Percentiles rank a stretch among this genome's conserved stretches.
Conservation (phyloP, 2,888 invertebrate genomes). For the Prosopocoilus inquinatus region DNA sequence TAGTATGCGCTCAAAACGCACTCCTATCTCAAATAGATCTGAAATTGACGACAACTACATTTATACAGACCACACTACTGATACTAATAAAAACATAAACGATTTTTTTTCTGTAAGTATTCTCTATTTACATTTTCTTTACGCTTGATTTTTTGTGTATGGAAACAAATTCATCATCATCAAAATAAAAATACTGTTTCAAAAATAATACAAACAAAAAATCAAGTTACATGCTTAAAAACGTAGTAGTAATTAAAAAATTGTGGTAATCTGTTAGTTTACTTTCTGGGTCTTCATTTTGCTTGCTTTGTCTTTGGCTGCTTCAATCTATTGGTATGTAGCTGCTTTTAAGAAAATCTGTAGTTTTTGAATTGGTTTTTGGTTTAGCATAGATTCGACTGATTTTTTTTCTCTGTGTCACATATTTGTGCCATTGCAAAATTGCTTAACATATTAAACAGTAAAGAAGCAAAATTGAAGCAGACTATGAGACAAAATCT, state of each 20-base stretch:
- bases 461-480: conserved; percentile 27
- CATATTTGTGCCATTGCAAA: conserved; percentile 22
- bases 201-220: conserved; percentile 1
- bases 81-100: conserved; percentile 35
- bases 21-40: conserved; percentile 47
- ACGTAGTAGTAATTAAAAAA: conserved; percentile 12
- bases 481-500: conserved; percentile 28
- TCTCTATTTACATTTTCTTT: conserved; percentile 6
- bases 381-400: conserved; percentile 15
- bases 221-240: conserved; percentile 15
- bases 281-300: conserved; percentile 28
- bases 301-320: conserved; percentile 39
- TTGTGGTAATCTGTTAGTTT: conserved; percentile 27
- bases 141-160: conserved; percentile 9
- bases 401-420: conserved; percentile 28
- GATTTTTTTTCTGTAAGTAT: conserved; percentile 34
- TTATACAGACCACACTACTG: conserved; percentile 32
- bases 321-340: conserved; percentile 33
- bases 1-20: conserved; percentile 43
- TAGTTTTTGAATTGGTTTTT: conserved; percentile 18
- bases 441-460: neutral
- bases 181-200: too few relatives aligned
- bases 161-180: too few relatives aligned
- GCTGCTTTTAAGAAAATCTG: conserved; percentile 11
- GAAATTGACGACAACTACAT: conserved; percentile 33